A percentile compares a stretch with the other conserved stretches of the same genome.
Conservation (phyloP, 92 coral and sea anemone genomes). For the Phenganax subtilis region DNA sequence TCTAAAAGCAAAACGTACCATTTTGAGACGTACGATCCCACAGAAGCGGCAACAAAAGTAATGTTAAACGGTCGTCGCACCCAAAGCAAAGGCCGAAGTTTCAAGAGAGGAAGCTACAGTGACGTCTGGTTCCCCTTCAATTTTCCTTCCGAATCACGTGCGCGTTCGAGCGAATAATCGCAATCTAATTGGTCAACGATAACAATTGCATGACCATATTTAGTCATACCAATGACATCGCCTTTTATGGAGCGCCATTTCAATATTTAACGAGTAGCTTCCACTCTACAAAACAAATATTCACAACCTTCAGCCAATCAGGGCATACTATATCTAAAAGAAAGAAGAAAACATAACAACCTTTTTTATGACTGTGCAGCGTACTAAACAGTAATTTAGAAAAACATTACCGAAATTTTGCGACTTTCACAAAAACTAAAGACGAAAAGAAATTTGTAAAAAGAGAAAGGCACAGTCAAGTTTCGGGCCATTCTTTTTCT, state of each 20-base stretch:
- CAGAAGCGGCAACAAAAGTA: background rate
- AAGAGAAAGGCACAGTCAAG: too few species aligned
- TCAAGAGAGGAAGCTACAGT: background rate
- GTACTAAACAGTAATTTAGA: too few species aligned
- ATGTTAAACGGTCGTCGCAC: background rate
- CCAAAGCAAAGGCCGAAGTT: background rate
- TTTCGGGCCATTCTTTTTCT: too few species aligned
- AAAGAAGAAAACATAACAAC: too few species aligned
- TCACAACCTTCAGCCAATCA: too few species aligned
- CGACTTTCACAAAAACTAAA: too few species aligned
- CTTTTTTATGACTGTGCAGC: too few species aligned
- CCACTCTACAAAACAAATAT: too few species aligned
- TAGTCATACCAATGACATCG: conserved; percentile 13
- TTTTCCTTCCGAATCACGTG: conserved; percentile 23
- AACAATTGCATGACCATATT: conserved; percentile 29
- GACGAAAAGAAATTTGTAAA: too few species aligned
- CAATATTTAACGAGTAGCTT: background rate
- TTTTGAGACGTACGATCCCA: background rate
- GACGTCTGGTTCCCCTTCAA: background rate
- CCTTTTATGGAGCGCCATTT: background rate
- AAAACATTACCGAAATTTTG: too few species aligned
- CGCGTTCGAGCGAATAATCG: conserved; percentile 22
- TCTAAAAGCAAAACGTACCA: conserved; percentile 15
- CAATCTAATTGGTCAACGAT: conserved; percentile 32
- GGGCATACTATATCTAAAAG: too few species aligned